Conservation (phyloP, 2,113 vertebrate species). For the Uropsilus gracilis region DNA sequence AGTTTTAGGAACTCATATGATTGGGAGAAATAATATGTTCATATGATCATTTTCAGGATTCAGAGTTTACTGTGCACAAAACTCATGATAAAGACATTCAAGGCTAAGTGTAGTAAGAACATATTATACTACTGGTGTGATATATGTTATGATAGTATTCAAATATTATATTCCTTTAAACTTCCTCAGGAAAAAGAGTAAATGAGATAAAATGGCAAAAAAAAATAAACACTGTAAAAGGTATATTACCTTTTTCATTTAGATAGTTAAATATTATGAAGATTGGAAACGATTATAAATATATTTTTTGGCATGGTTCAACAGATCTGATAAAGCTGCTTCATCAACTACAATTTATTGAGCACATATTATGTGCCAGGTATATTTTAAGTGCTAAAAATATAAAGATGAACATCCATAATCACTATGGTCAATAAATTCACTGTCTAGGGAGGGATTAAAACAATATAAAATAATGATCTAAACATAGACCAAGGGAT, state of each 20-base stretch:
- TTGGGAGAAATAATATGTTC: neutral
- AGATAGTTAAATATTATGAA: neutral
- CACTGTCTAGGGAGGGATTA: neutral
- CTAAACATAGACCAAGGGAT: neutral
- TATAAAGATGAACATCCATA: neutral
- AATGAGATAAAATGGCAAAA: neutral
- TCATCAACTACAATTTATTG: neutral
- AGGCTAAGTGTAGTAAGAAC: neutral
- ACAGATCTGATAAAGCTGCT: neutral
- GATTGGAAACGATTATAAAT: neutral
- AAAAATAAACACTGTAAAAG: neutral
- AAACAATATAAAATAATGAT: neutral
- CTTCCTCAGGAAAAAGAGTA: neutral
- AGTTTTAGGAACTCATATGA: neutral
- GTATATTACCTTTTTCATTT: neutral
- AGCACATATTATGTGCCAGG: neutral
- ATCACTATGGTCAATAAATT: neutral
- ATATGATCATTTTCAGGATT: neutral
- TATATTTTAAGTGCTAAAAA: neutral
- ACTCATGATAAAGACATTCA: neutral
- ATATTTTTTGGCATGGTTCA: neutral
- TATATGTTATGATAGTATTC: neutral
- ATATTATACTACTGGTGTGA: neutral
- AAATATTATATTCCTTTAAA: neutral
- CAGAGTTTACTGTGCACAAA: neutral